Conservation (phyloP, 1,140 invertebrate species). For the Caenorhabditis latens region DNA sequence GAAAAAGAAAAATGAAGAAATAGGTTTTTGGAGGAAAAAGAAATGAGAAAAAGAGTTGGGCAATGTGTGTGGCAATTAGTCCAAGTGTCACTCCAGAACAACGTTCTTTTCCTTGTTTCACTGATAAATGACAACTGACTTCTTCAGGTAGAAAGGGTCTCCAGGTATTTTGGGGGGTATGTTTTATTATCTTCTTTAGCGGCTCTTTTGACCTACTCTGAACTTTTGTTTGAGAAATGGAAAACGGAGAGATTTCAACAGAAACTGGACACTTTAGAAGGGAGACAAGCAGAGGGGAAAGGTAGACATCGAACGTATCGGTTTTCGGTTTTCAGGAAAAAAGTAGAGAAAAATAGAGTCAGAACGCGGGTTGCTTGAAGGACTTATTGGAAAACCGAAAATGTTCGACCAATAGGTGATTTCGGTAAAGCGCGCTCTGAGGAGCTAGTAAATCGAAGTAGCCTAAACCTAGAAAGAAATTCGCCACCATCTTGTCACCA, state of each 20-base stretch:
- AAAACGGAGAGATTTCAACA: constrained; percentile 6
- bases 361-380: too few relatives aligned
- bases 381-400: too few relatives aligned
- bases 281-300: not conserved
- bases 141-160: not conserved
- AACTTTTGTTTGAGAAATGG: not conserved
- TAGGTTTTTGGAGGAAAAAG: not conserved
- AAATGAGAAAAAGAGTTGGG: not conserved
- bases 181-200: constrained; percentile 1
- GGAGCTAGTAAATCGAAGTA: too few relatives aligned
- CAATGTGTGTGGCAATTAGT: constrained; percentile 5
- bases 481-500: not conserved
- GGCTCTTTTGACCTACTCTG: constrained; percentile 46
- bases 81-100: constrained; percentile 17
- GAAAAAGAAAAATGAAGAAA: constrained; percentile 30
- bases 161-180: constrained; percentile 8
- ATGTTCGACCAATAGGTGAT: too few relatives aligned
- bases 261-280: constrained; percentile 37
- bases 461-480: too few relatives aligned
- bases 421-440: too few relatives aligned
- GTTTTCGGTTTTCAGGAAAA: not conserved
- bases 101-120: constrained; percentile 3
- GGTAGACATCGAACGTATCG: constrained; percentile 30
- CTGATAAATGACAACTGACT: constrained; percentile 47
- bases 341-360: not conserved